Base-by-base conservation (phyloP, 2,888 invertebrate genomes). In the Apoderus coryli region DNA sequence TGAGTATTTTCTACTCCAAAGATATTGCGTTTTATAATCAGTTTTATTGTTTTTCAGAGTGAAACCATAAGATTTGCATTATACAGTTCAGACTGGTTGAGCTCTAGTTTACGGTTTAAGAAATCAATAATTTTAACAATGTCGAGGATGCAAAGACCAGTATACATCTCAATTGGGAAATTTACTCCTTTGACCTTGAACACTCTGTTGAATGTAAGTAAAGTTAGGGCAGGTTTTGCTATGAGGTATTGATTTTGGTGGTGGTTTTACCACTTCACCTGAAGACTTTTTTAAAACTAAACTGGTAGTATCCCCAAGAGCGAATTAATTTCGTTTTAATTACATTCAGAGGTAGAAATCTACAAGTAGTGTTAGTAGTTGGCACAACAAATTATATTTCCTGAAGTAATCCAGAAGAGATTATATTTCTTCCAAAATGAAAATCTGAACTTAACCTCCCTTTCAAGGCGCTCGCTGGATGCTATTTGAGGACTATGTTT, bases 121-220 rank as follows among this genome's bases (percentile, higher is more conserved):
- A 37, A 34, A 22, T 42, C 43, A 1, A 47, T 48, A 42, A 25
- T 44, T 13, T 25, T 48, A 13, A 47, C 44, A 4, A 47, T 48
- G 42, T 38, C 27, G 10, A 41, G 48, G 19, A 42, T 43, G 37
- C 41, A 43, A 25, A 37, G 37, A 13, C 44, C 43, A 12, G 26
- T 48, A n/a, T 43, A 34, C 34, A 14, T 48, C 11, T 42, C 47
- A 5, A 47, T 46, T 28, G 47, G 46, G 16, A 48, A 48, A 32
- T 48, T 48, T 32, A 37, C 43, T 3, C 47, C 47, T 3, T 28
- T 47, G 10, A 41, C 45, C 9, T 27, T 46, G 7, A 25, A 37
- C 2, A 45, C 44, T 5, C 29, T 44, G 10, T 36, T 44, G 7
- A 33, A 37, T 27, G 46, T 46, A 42, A 36, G 35, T 27, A 28